A percentile compares a stretch with the other conserved stretches of the same genome.
Conservation (phyloP, 2,797 vertebrate genomes). For the Myripristis murdjan region DNA sequence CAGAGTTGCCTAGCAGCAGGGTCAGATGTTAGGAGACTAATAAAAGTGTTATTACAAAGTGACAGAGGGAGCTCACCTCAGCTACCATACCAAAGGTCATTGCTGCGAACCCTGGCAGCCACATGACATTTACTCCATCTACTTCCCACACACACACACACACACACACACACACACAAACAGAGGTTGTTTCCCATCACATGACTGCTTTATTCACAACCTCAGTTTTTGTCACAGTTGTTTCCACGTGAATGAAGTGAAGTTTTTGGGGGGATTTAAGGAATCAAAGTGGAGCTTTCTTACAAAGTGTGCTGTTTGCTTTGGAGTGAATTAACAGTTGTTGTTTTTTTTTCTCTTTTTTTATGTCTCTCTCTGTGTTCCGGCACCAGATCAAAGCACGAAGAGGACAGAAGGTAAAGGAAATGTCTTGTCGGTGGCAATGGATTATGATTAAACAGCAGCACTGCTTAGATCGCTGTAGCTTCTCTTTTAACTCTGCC, state of each 20-base stretch:
- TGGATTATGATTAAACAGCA: not conserved
- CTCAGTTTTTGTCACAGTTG: conserved; percentile 4
- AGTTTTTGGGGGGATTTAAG: conserved; percentile 7
- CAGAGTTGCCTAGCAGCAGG: conserved; percentile 11
- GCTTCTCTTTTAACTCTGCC: not conserved
- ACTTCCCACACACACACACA: conserved; percentile 25
- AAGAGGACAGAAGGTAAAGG: conserved; percentile 94
- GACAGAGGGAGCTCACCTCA: conserved; percentile 24
- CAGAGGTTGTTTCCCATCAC: conserved; percentile 48
- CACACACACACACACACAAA: conserved; percentile 15
- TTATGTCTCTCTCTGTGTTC: conserved; percentile 35
- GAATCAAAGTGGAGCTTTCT: not conserved
- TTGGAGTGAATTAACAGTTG: conserved; percentile 6
- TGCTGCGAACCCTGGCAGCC: conserved; percentile 38
- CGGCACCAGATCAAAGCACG: conserved; percentile 91
- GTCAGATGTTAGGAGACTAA: conserved; percentile 32
- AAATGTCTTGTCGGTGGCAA: not conserved
- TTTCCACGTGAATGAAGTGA: conserved; percentile 7
- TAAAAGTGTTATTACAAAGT: conserved; percentile 67
- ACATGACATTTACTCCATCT: conserved; percentile 57
- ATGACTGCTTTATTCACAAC: conserved; percentile 51
- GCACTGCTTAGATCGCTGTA: not conserved
- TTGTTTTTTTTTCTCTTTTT: too few species aligned
- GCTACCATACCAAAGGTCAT: conserved; percentile 75
- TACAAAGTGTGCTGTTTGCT: not conserved